Base-by-base conservation (phyloP, 2,797 vertebrate species). In the Atherinosoma microstoma region DNA sequence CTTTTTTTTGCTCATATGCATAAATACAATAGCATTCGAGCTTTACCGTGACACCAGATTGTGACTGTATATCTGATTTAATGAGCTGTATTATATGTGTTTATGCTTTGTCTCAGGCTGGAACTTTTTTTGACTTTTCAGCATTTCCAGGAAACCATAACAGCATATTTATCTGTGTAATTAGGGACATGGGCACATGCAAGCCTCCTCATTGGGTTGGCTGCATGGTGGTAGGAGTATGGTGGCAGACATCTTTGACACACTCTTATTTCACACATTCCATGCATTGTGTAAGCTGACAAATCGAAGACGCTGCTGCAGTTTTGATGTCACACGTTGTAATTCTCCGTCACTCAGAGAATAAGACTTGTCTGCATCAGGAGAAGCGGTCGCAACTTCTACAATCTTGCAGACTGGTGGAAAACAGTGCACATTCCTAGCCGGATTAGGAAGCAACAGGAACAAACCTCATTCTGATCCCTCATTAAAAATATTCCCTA, bases 401-500 rank as follows among this genome's bases (percentile, higher is more conserved):
- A 24, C 58, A 47, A 58, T 67, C 66, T 42, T 30, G 54, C 69
- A 84, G 70, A 73, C 73, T 75, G 75, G 75, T 81, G 83, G 79
- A 86, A 84, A 89, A 75, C 64, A 11, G 58, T 64, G 64, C 47
- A 80, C 92, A 94, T 95, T 95, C 94, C 92, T 10, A 58, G 75
- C 73, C 36, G 76, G 94, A 95, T 94, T 95, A 95, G 69, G 61
- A 66, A 82, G 77, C 66, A 68, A 78, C 68, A 72, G 82, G 80
- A 89, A 85, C 82, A 87, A 90, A 90, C 84, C 83, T 66, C 15
- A 83, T 87, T 86, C 72, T 86, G 86, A 92, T 84, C 82, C 87
- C 93, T 95, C 90, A 93, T 95, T 95, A 94, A 94, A 91, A 91
- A 73, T 76, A 85, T 87, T 87, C 83, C 81, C 75, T 27, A 5